Percentiles rank a stretch among this genome's conserved stretches.
These are phyloP conservation scores for Erannis defoliaria DNA, from an alignment of 2,888 invertebrate genomes.

Conservation along the genomic window DNA sequence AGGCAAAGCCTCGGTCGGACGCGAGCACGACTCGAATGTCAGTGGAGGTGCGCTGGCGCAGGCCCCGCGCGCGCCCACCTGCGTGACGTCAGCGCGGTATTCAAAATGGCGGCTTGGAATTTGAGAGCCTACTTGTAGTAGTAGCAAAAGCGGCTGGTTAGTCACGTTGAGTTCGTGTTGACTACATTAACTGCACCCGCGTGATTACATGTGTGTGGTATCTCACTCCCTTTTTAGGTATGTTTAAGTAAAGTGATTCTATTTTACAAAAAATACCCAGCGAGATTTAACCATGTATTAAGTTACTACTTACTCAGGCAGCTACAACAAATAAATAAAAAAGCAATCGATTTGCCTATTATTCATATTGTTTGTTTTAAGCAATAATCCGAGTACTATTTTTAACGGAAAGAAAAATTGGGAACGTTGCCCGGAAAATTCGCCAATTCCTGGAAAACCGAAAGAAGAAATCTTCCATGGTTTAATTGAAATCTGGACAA, in stretches of 20 bases:
- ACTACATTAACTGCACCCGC: conserved; percentile 44
- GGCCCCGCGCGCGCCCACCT: conserved; percentile 77
- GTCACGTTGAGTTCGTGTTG: conserved; percentile 45
- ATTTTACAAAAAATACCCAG: neutral
- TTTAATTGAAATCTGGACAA: too few species aligned
- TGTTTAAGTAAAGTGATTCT: neutral
- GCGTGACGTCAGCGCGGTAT: conserved; percentile 83
- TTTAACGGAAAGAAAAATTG: too few species aligned
- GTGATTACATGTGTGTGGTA: conserved; percentile 30
- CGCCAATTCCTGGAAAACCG: too few species aligned
- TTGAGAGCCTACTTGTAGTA: conserved; percentile 79
- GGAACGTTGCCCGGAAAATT: too few species aligned
- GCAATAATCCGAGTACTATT: too few species aligned
- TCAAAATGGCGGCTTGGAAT: conserved; percentile 85
- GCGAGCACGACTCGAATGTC: conserved; percentile 78
- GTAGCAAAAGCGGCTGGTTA: conserved; percentile 54
- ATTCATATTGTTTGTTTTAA: too few species aligned
- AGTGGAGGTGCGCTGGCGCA: conserved; percentile 73
- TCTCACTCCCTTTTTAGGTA: conserved; percentile 8
- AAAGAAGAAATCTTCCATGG: too few species aligned
- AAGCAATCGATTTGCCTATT: too few species aligned
- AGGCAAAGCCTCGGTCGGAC: conserved; percentile 80
- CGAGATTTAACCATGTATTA: neutral
- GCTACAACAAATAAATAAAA: too few species aligned
- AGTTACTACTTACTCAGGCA: too few species aligned